Conservation (phyloP, 2,888 invertebrate species). For the Pinctada fucata region DNA sequence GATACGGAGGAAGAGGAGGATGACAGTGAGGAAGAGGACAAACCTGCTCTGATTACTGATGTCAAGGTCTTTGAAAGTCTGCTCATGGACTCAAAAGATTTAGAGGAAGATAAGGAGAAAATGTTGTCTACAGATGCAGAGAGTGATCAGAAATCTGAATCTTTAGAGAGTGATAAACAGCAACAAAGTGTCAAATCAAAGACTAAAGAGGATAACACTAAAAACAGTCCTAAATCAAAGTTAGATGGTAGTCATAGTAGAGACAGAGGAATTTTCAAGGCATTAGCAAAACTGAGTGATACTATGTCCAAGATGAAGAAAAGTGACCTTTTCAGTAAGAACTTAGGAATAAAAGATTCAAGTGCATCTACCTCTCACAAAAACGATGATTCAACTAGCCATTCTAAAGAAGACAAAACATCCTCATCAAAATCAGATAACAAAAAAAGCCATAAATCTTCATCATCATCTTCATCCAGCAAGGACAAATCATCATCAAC, state of each 20-base stretch:
- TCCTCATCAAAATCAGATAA: neutral
- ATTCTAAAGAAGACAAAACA: neutral
- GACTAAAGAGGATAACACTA: neutral
- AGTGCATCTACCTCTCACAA: neutral
- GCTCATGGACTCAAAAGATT: slow-evolving; percentile 14
- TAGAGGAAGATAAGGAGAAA: neutral
- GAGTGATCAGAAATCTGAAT: neutral
- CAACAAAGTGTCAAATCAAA: neutral
- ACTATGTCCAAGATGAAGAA: neutral
- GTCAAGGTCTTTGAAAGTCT: slow-evolving; percentile 38
- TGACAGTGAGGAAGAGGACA: slow-evolving; percentile 27
- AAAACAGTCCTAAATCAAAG: neutral
- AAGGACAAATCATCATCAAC: slow-evolving; percentile 19
- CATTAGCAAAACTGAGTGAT: slow-evolving; percentile 6
- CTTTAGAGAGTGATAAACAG: neutral
- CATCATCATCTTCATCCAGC: neutral
- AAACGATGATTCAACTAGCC: slow-evolving; percentile 2
- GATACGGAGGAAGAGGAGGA: slow-evolving; percentile 28
- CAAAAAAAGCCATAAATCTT: neutral
- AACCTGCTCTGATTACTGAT: slow-evolving; percentile 25
- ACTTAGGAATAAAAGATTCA: neutral
- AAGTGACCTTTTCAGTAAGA: neutral
- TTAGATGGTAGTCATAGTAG: neutral
- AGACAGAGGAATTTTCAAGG: neutral
- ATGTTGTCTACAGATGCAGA: neutral